Evolutionary conservation across 2,113 vertebrate species (phyloP), one percentile per base, ranked within the genome.

Genomic region (Rhombomys opimus): DNA sequence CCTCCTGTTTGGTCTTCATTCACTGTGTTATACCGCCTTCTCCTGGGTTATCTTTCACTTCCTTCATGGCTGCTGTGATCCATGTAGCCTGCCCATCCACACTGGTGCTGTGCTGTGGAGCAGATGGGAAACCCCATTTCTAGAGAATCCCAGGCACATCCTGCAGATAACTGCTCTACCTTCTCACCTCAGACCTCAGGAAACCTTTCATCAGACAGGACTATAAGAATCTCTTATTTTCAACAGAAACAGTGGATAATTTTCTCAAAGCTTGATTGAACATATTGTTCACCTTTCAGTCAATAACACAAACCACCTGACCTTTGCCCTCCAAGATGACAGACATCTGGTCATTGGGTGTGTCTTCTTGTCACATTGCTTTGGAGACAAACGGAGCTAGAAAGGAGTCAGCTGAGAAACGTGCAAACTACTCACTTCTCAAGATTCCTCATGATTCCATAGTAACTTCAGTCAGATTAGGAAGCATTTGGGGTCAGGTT

Each of bases 71-170:
- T 3, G 4, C 3, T 2, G 4, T 30, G 8, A 41, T 63, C 67
- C 12, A 3, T 0, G 8, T 85, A 65, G 2, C 54, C 35, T 7
- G 13, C 2, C 52, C 72, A 32, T 65, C 8, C n/a, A 35, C 1
- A 2, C 8, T 7, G 35, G 30, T 22, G 20, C 1, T 10, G 35
- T n/a, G 13, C 13, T 5, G 6, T 0, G 23, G 2, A 13, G 2
- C 1, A 6, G 5, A 52, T 35, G 41, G 1, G 11, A 6, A 0
- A 23, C 2, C 70, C 32, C 10, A 14, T 65, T 57, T 23, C 87
- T 11, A 1, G 4, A 22, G 15, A 32, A 15, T 0, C 27, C 18
- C n/a, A 23, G 59, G 70, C n/a, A 17, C 32, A 1, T 15, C 59
- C 63, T 9, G 2, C 23, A 12, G 1, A 75, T 3, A 5, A 30